Evolutionary conservation across 2,113 vertebrate species (phyloP), one percentile per base, ranked within the genome.

Genomic region (Stomatorhinus ivindoensis): DNA sequence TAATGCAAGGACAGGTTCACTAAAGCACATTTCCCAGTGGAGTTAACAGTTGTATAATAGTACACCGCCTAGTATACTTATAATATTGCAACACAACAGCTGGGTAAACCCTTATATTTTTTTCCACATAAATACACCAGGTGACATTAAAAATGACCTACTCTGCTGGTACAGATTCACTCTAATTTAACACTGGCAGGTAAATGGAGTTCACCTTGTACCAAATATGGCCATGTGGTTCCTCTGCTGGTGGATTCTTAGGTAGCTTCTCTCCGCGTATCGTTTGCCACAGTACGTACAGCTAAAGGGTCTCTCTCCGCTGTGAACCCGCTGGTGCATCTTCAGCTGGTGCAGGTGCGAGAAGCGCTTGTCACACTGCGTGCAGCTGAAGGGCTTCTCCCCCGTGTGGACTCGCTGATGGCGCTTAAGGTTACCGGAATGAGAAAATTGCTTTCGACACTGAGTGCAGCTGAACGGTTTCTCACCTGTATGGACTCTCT

Each of bases 301-400:
- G 17, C 69, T 51, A 44, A 83, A 89, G 1, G 88, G 88, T 27
- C 88, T 83, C 76, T 89, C 88, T 48, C 88, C 88, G 8, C 69
- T 83, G 88, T 89, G 88, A 21, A 89, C 76, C 17, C 88, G 48
- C 76, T 89, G 73, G 9, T 89, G 88, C 88, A 89, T 89, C 44
- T 89, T 89, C 9, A 89, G 88, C 50, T 89, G 88, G 31, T 89
- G 88, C 88, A 89, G 50, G 88, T 89, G 88, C 1, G 88, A 89
- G 88, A 89, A 89, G 0, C 88, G 88, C 35, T 83, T 89, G 13
- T 89, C 88, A 35, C 88, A 89, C 0, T 83, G 50, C 17, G 73
- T 83, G 35, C 88, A 89, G 76, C 88, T 89, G 76, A 89, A 89
- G 11, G 88, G 88, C 48, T 89, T 89, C 73, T 89, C 88, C 9